Conservation (phyloP, 2,797 vertebrate genomes). For the Onychomys arenicola region DNA sequence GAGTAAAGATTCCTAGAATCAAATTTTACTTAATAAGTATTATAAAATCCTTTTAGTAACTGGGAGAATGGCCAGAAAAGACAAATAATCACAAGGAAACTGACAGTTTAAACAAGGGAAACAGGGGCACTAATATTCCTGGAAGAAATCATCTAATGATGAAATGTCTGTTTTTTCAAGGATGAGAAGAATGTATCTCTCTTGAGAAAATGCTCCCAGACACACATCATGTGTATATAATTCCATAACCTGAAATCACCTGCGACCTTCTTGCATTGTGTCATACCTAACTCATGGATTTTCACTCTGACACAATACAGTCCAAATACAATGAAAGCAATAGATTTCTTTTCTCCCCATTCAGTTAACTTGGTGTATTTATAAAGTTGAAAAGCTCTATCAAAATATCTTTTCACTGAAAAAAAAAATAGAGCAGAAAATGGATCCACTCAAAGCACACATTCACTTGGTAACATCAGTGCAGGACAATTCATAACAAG, state of each 20-base stretch:
- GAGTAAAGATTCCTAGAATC: not conserved
- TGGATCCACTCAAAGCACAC: not conserved
- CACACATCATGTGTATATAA: not conserved
- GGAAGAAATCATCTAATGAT: not conserved
- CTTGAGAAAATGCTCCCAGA: not conserved
- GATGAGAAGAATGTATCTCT: not conserved
- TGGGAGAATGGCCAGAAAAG: not conserved
- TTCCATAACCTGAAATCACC: not conserved
- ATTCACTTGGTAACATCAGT: not conserved
- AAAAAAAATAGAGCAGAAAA: not conserved
- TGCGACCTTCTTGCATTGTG: not conserved
- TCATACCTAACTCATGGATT: not conserved
- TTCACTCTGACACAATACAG: not conserved
- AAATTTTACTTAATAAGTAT: not conserved
- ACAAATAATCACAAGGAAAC: not conserved
- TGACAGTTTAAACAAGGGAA: not conserved
- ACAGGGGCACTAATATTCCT: not conserved
- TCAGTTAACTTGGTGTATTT: not conserved
- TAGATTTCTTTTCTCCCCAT: not conserved
- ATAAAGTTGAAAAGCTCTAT: not conserved
- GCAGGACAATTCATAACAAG: not conserved
- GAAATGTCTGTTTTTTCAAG: not conserved
- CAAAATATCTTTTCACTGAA: not conserved
- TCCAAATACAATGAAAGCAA: not conserved
- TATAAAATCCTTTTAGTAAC: not conserved